Base-by-base conservation (phyloP, 2,797 vertebrate genomes). In the Poecilia picta region DNA sequence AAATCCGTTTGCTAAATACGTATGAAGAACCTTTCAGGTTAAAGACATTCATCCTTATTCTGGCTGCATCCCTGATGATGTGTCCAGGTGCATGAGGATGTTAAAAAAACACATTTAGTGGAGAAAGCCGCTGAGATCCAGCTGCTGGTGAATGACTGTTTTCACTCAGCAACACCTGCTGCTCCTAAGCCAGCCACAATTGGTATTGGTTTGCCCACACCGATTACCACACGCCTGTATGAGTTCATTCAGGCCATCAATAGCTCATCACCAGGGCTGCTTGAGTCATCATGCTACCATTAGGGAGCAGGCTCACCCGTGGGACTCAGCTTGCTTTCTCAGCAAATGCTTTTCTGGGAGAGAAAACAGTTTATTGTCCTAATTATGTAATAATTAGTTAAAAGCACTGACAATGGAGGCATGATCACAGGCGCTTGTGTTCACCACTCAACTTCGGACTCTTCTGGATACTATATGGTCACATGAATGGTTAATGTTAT, bases 111-210 rank as follows among this genome's bases (percentile, higher is more conserved):
- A 28, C 5, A 45, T 41, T 49, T 47, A 45, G 36, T 13, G 20
- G 45, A 74, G 49, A 51, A 57, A 64, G 18, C 47, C 39, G 41
- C 25, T 1, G 72, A 49, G 73, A 66, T 72, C 62, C n/a, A 33
- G 2, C 5, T 57, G 87, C 84, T 92, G 93, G 94, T 93, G 84
- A 89, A 94, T 93, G 87, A 85, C 62, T 73, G 11, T 89, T 83
- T 92, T 91, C 73, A 79, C 51, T 76, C 70, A 55, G 10, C 47
- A 76, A 80, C 87, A 84, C 80, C 84, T 86, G 91, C 28, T 80
- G 81, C 83, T 81, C 49, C 53, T 66, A 73, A 83, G 75, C 71
- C 71, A 81, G 64, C 83, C 78, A 53, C 74, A 72, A 68, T 81
- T 70, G 81, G 49, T 70, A 57, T 82, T 74, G 83, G 47, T 87